Evolutionary conservation across 1,140 invertebrate genomes (phyloP).

Genomic region (Cepaea nemoralis): DNA sequence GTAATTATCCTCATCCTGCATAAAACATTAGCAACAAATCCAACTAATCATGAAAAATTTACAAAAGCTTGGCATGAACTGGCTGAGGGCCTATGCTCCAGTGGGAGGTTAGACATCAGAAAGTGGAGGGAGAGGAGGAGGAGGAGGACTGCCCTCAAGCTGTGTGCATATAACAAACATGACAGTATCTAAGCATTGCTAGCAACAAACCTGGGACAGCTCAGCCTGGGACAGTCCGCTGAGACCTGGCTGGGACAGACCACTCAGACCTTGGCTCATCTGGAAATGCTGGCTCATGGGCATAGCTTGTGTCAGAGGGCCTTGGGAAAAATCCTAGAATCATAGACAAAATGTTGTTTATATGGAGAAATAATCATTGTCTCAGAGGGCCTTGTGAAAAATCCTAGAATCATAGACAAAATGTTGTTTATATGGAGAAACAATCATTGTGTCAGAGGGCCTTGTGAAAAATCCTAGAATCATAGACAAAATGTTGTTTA

Average conservation of each 20-base stretch:
- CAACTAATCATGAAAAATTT: too few relatives aligned
- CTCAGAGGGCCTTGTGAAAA: slow-evolving; percentile 75
- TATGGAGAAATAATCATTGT: slow-evolving; percentile 57
- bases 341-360: background rate
- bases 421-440: background rate
- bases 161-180: background rate
- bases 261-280: slow-evolving; percentile 73
- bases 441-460: slow-evolving; percentile 74
- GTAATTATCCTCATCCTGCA: too few relatives aligned
- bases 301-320: slow-evolving; percentile 73
- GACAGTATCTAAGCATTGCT: background rate
- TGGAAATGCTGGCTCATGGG: slow-evolving; percentile 74
- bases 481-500: background rate
- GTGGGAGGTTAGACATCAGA: too few relatives aligned
- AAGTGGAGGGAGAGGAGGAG: too few relatives aligned
- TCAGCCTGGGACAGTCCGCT: slow-evolving; percentile 74
- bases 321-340: slow-evolving; percentile 71
- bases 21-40: too few relatives aligned
- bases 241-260: slow-evolving; percentile 72
- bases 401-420: background rate
- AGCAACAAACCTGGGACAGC: slow-evolving; percentile 73
- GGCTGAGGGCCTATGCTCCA: too few relatives aligned
- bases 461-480: slow-evolving; percentile 71
- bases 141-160: too few relatives aligned
- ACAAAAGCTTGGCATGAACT: too few relatives aligned